Percentiles rank a stretch among this genome's conserved stretches.
Conservation (phyloP, 2,113 vertebrate genomes). For the Gallinago jamesoni region DNA sequence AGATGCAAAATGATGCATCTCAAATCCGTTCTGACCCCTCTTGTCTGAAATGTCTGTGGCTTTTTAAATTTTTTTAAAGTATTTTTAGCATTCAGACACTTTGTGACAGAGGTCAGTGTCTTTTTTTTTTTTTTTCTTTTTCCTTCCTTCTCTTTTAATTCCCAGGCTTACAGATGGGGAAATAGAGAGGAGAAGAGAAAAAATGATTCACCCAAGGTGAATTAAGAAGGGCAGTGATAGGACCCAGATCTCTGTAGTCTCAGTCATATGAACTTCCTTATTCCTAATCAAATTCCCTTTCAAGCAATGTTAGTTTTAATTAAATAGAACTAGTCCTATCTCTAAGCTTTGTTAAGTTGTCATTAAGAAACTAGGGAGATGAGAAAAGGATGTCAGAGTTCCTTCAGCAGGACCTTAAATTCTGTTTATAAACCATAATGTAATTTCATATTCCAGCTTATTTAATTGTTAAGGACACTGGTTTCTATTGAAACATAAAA, state of each 20-base stretch:
- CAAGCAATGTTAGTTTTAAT: neutral
- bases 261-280: neutral
- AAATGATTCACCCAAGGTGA: neutral
- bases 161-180: neutral
- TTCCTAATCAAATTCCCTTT: constrained; percentile 16
- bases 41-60: neutral
- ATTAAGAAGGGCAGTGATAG: neutral
- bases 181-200: neutral
- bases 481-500: neutral
- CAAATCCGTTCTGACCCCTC: neutral
- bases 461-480: neutral
- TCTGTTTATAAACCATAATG: neutral
- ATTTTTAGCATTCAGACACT: neutral
- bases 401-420: neutral
- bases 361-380: constrained; percentile 3
- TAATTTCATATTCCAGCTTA: neutral
- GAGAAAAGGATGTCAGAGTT: neutral
- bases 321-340: neutral
- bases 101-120: neutral
- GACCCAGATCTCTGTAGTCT: neutral
- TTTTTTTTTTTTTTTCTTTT: neutral
- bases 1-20: neutral
- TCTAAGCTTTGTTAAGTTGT: constrained; percentile 10
- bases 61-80: neutral
- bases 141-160: neutral